phyloP scores from a whole-genome alignment of 2,797 vertebrate species.

The Australoheros facetus region DNA sequence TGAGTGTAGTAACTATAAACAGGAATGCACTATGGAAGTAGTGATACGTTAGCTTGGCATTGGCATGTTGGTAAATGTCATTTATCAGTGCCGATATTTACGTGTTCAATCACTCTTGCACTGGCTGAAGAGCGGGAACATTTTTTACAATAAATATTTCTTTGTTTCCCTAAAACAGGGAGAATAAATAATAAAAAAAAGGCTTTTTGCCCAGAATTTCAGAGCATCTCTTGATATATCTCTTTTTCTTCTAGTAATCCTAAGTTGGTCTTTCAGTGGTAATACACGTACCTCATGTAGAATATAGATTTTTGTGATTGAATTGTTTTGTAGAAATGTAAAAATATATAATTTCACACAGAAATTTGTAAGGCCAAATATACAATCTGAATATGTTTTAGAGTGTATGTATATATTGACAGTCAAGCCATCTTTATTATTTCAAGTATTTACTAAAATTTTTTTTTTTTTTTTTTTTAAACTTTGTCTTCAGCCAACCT shows the following conservation, averaged over 20 bases:
- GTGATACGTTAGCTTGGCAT: not conserved
- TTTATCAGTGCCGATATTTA: not conserved
- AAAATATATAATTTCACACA: not conserved
- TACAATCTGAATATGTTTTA: not conserved
- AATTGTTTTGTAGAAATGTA: not conserved
- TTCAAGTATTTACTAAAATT: not conserved
- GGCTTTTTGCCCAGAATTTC: not conserved
- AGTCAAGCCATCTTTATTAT: not conserved
- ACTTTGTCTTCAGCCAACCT: constrained; percentile 87
- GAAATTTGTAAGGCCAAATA: not conserved
- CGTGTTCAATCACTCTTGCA: not conserved
- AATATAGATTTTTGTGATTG: not conserved
- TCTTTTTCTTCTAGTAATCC: not conserved
- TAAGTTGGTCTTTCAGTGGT: not conserved
- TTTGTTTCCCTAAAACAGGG: not conserved
- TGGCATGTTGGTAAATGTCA: not conserved
- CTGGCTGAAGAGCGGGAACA: not conserved
- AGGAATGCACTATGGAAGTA: not conserved
- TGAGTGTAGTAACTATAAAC: not conserved
- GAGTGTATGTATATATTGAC: not conserved
- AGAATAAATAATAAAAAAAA: not conserved
- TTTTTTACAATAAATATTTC: not conserved
- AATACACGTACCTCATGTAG: not conserved
- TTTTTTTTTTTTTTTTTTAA: not conserved
- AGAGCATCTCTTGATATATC: not conserved